phyloP scores from a whole-genome alignment of 2,797 vertebrate species.

The Falco biarmicus region DNA sequence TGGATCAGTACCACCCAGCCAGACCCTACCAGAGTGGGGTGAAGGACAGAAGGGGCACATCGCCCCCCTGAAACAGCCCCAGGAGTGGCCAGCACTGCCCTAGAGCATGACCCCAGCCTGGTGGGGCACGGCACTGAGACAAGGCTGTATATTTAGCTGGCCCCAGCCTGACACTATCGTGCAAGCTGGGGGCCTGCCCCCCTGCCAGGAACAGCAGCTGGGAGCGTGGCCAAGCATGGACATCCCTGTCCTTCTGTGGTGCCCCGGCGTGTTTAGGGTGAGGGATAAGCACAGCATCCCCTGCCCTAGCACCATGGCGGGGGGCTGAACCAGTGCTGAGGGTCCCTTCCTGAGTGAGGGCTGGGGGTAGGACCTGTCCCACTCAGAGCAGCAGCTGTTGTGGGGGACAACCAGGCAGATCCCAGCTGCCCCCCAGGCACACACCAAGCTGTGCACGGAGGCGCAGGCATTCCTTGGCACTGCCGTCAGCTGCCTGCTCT shows the following conservation, averaged over 20 bases:
- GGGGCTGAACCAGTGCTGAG: rapidly evolving
- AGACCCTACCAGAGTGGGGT: neutral
- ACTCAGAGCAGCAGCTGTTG: rapidly evolving
- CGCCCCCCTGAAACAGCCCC: rapidly evolving
- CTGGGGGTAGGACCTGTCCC: neutral
- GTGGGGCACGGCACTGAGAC: rapidly evolving
- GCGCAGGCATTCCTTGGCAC: slow-evolving; percentile 28
- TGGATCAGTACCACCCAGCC: neutral
- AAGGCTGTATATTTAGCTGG: slow-evolving; percentile 30
- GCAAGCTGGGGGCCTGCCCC: neutral
- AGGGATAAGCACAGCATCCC: neutral
- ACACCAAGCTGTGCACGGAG: neutral
- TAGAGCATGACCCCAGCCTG: neutral
- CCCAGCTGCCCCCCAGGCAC: neutral
- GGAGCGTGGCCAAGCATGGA: neutral
- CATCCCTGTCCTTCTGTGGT: neutral
- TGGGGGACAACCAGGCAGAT: rapidly evolving
- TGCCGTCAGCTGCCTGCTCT: slow-evolving; percentile 57
- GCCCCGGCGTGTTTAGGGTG: neutral
- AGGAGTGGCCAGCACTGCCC: neutral
- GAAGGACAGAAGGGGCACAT: neutral
- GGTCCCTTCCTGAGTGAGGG: neutral
- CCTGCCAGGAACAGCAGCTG: slow-evolving; percentile 29
- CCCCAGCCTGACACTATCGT: neutral
- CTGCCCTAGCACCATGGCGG: rapidly evolving